Conservation (phyloP, 2,113 vertebrate genomes). For the Takifugu bimaculatus region DNA sequence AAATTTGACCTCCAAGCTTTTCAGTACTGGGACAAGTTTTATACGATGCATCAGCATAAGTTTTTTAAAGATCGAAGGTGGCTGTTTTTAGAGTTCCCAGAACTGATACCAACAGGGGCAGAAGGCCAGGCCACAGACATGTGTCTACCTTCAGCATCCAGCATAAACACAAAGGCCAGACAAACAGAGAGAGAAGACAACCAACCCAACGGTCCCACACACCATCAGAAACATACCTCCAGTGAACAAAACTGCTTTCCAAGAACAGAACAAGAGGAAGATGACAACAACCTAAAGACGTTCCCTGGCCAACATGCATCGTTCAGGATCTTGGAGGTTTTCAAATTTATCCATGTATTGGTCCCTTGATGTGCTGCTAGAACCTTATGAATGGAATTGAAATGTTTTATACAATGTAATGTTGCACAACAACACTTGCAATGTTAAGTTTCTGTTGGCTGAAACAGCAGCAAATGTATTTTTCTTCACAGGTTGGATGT, state of each 20-base stretch:
- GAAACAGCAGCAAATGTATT: neutral
- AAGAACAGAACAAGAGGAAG: constrained; percentile 4
- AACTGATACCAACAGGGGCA: constrained; percentile 75
- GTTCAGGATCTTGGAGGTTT: constrained; percentile 89
- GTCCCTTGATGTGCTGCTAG: neutral
- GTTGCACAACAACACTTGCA: neutral
- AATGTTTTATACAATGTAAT: neutral
- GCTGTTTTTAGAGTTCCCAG: constrained; percentile 90
- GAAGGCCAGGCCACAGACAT: constrained; percentile 8
- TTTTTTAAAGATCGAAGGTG: constrained; percentile 96
- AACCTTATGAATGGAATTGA: neutral
- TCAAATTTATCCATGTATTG: constrained; percentile 8
- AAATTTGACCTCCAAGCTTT: constrained; percentile 83
- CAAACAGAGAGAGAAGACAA: neutral
- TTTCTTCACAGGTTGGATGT: constrained; percentile 83
- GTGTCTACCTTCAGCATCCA: constrained; percentile 1
- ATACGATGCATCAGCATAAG: constrained; percentile 83
- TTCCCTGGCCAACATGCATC: constrained; percentile 82
- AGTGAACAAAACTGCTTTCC: constrained; percentile 5
- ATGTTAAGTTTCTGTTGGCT: neutral
- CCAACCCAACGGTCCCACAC: constrained; percentile 8
- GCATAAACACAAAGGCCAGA: constrained; percentile 5
- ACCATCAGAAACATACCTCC: constrained; percentile 11
- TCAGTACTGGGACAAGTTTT: constrained; percentile 89
- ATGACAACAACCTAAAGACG: constrained; percentile 9